Evolutionary conservation across 2,888 invertebrate species (phyloP), one percentile per base, ranked within the genome.

Genomic region (Abrostola triplasia): DNA sequence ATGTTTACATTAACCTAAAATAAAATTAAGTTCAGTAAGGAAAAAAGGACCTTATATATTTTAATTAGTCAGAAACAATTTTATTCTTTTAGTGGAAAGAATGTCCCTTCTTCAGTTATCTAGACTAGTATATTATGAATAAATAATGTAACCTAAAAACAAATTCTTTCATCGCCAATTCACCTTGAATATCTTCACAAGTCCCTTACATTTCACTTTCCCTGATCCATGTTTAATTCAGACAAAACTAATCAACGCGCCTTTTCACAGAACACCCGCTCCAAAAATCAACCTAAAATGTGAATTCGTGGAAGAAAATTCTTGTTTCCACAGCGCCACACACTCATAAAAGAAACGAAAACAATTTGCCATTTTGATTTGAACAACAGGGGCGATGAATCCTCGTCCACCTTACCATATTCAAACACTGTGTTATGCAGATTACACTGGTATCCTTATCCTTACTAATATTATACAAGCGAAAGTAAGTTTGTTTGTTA

Each of bases 331-430:
- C 13, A 53, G 24, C 24, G 53, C 35, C 41, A 35, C 35, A 38
- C 11, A 40, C 35, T 61, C 54, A 48, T 13, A 38, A 13, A 7
- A 41, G 53, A 67, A 13, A 7, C 38, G 53, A 67, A 73, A 41
- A 68, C 67, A 71, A 76, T 70, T 67, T 66, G 66, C 56, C 61
- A 63, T 67, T 76, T 71, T 67, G 71, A 71, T 71, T 78, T 55
- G 52, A 66, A 71, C 77, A 70, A 66, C 74, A 73, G 74, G 51
- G 50, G 69, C 62, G 59, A 63, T 70, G 64, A 58, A 70, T 67
- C 49, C 58, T 36, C 52, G 56, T 61, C 66, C 64, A 69, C 62
- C 59, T 74, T 69, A 73, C 62, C 63, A 77, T 76, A 74, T 78
- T 78, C 67, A 76, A 76, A 80, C 76, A 76, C 56, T 68, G 68